Conservation (phyloP, 1,140 invertebrate genomes). For the Lerema accius region DNA sequence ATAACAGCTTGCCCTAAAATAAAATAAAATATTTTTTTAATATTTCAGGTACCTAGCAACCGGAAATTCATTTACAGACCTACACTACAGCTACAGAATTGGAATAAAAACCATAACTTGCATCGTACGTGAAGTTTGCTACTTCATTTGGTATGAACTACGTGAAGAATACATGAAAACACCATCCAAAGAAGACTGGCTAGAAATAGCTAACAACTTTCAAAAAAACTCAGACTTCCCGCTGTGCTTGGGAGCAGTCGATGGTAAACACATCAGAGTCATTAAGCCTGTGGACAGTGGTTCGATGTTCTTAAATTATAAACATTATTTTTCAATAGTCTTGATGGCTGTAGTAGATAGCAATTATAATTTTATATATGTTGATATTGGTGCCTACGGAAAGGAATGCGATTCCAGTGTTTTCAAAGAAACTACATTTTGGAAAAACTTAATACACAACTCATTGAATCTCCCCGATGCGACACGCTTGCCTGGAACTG, state of each 20-base stretch:
- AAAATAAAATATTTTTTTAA: constrained; percentile 11
- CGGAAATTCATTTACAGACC: too few species aligned
- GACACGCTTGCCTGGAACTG: too few species aligned
- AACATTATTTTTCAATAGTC: constrained; percentile 25
- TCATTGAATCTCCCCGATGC: constrained; percentile 43
- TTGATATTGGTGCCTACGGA: constrained; percentile 23
- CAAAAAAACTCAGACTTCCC: constrained; percentile 16
- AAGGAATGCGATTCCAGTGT: constrained; percentile 63
- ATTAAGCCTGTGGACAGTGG: constrained; percentile 20
- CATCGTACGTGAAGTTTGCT: constrained; percentile 9
- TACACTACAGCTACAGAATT: not conserved
- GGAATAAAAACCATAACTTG: constrained; percentile 8
- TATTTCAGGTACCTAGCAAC: not conserved
- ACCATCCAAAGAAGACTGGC: constrained; percentile 16
- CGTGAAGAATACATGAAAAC: not conserved
- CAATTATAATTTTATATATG: constrained; percentile 20
- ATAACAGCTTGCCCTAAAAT: too few species aligned
- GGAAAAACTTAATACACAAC: constrained; percentile 40
- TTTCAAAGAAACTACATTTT: constrained; percentile 49
- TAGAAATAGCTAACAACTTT: constrained; percentile 7
- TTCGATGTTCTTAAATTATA: constrained; percentile 21
- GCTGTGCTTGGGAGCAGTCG: constrained; percentile 20
- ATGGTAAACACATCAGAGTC: constrained; percentile 21
- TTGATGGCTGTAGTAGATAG: constrained; percentile 16
- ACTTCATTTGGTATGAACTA: constrained; percentile 18